phyloP scores from a whole-genome alignment of 1,140 invertebrate species.

The Heliconius melpomene region DNA sequence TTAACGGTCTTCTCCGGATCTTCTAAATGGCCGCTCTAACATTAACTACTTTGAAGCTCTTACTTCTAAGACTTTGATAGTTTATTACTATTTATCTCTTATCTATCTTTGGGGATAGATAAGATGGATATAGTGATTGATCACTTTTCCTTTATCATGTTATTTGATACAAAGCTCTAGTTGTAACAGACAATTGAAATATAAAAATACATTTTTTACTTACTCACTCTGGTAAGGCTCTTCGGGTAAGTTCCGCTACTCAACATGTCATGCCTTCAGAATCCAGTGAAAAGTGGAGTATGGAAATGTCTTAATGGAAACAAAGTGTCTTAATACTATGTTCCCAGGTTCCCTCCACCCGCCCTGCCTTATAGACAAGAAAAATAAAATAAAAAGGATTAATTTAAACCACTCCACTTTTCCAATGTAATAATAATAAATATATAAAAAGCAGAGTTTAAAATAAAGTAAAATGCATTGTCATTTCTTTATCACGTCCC shows the following conservation, averaged over 20 bases:
- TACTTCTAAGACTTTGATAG: conserved; percentile 19
- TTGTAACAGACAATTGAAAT: too few relatives aligned
- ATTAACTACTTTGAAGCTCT: conserved; percentile 60
- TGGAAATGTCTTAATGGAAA: neutral
- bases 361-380: too few relatives aligned
- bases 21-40: conserved; percentile 65
- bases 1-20: conserved; percentile 70
- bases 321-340: neutral
- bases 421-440: neutral
- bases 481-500: conserved; percentile 14
- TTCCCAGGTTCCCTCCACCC: neutral
- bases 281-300: neutral
- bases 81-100: neutral
- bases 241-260: too few relatives aligned
- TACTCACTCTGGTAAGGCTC: too few relatives aligned
- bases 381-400: neutral
- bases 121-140: too few relatives aligned
- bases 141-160: too few relatives aligned
- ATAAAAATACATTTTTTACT: too few relatives aligned
- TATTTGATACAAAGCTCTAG: too few relatives aligned
- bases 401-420: neutral
- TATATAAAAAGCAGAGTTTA: conserved; percentile 2
- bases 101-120: too few relatives aligned
- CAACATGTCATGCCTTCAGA: too few relatives aligned
- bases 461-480: conserved; percentile 9